Evolutionary conservation across 2,797 vertebrate genomes (phyloP).

Genomic region (Orientallactaga sibirica): DNA sequence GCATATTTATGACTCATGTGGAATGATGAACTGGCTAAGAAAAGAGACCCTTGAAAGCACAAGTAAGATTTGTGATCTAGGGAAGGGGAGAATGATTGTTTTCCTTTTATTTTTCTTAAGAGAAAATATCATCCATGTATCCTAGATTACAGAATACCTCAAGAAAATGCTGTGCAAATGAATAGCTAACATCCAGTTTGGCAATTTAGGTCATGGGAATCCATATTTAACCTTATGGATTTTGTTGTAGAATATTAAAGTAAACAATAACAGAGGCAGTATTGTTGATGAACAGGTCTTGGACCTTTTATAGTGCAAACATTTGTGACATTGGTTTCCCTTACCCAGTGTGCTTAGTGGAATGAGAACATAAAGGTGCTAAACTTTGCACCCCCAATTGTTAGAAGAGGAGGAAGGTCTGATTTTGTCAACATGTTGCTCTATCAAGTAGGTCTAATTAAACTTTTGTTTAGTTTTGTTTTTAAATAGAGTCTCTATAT

Average conservation of each 20-base stretch:
- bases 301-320: background rate
- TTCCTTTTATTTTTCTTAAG: slow-evolving; percentile 37
- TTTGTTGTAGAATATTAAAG: slow-evolving; percentile 9
- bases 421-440: slow-evolving; percentile 25
- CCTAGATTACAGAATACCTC: background rate
- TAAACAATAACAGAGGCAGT: background rate
- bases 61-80: background rate
- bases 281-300: background rate
- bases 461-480: background rate
- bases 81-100: background rate
- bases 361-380: slow-evolving; percentile 35
- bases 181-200: background rate
- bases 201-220: background rate
- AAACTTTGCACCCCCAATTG: background rate
- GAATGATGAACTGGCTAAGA: slow-evolving; percentile 42
- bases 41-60: background rate
- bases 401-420: background rate
- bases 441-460: background rate
- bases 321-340: background rate
- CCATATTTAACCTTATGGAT: slow-evolving; percentile 32
- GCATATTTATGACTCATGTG: background rate
- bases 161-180: slow-evolving; percentile 46
- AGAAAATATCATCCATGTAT: background rate
- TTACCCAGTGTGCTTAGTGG: background rate
- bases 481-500: background rate